A percentile compares a stretch with the other conserved stretches of the same genome.
These are phyloP conservation scores for Gobionotothen gibberifrons DNA, from an alignment of 2,797 vertebrate genomes.

Conservation along the genomic window DNA sequence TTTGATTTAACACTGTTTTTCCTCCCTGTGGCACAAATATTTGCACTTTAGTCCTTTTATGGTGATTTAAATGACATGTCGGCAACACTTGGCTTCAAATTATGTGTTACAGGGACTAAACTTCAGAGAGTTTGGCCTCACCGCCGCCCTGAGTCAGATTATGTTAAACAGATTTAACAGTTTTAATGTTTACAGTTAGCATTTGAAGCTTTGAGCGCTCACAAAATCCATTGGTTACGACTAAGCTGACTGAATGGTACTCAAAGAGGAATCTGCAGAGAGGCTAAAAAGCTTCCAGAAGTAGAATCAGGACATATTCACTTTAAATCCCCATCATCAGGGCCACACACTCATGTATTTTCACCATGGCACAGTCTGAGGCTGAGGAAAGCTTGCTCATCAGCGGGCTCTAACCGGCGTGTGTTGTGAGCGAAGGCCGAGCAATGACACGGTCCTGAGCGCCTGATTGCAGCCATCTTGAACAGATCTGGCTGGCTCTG, in stretches of 20 bases:
- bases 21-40: constrained; percentile 82
- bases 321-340: constrained; percentile 52
- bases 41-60: constrained; percentile 76
- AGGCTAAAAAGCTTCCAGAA: constrained; percentile 33
- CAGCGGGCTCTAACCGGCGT: constrained; percentile 16
- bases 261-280: constrained; percentile 51
- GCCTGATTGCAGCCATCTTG: constrained; percentile 88
- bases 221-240: constrained; percentile 42
- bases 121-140: constrained; percentile 58
- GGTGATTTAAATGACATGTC: constrained; percentile 68
- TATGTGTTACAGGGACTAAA: constrained; percentile 72
- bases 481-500: constrained; percentile 79
- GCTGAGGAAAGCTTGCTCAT: constrained; percentile 33
- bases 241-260: constrained; percentile 44
- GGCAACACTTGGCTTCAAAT: constrained; percentile 60
- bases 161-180: constrained; percentile 62
- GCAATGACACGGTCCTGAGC: constrained; percentile 80
- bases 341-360: constrained; percentile 53
- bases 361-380: constrained; percentile 4
- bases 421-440: constrained; percentile 48
- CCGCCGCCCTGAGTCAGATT: constrained; percentile 49
- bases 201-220: constrained; percentile 51
- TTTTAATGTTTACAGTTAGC: constrained; percentile 61
- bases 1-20: constrained; percentile 81
- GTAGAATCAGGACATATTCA: constrained; percentile 59